These are phyloP conservation scores for Gymnocypris eckloni DNA, from an alignment of 2,797 vertebrate species.

Conservation along the genomic window DNA sequence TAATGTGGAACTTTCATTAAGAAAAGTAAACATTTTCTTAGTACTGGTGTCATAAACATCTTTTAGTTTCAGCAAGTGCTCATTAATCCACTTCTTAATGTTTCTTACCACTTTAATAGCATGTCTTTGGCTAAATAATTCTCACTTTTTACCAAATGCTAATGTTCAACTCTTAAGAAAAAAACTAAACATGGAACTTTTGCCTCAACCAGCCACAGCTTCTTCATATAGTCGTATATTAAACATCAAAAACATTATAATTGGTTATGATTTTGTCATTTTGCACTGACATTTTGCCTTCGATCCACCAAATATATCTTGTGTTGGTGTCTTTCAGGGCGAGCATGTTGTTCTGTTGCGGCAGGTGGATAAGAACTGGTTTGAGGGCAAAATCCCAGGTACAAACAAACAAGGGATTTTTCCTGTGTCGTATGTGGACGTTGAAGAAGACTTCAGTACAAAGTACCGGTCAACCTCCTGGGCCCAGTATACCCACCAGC, in stretches of 20 bases:
- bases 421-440: conserved; percentile 87
- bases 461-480: conserved; percentile 77
- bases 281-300: not conserved
- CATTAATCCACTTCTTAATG: conserved; percentile 13
- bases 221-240: not conserved
- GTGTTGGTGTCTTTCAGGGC: conserved; percentile 71
- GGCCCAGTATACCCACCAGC: conserved; percentile 78
- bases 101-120: not conserved
- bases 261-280: not conserved
- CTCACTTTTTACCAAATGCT: not conserved
- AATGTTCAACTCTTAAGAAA: not conserved
- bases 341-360: conserved; percentile 85
- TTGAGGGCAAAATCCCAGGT: conserved; percentile 85
- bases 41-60: conserved; percentile 8
- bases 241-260: not conserved
- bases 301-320: not conserved
- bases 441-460: conserved; percentile 80
- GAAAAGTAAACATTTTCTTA: conserved; percentile 78
- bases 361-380: conserved; percentile 91
- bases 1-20: conserved; percentile 86
- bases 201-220: not conserved
- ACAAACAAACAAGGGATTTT: conserved; percentile 90
- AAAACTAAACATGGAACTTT: not conserved
- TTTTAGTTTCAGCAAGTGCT: not conserved
- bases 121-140: conserved; percentile 9